Evolutionary conservation across 2,113 vertebrate species (phyloP).

Genomic region (Protobothrops flavoviridis): DNA sequence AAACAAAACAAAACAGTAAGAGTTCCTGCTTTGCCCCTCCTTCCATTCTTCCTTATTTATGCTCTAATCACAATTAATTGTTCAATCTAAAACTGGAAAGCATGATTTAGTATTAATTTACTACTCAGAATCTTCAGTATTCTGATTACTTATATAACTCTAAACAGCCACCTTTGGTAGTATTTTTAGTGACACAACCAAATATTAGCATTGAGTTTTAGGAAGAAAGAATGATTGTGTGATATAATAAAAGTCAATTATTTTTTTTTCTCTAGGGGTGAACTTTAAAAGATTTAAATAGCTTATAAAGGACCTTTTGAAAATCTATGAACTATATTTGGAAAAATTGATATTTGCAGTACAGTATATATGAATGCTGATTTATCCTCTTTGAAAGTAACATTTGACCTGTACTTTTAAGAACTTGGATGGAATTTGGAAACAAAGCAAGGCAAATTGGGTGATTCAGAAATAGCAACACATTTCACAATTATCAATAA

Average conservation of each 20-base stretch:
- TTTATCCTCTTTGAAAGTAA: slow-evolving; percentile 11
- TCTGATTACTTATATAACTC: not conserved
- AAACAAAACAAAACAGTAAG: not conserved
- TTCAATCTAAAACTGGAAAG: not conserved
- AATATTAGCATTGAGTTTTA: not conserved
- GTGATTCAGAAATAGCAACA: not conserved
- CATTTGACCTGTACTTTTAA: not conserved
- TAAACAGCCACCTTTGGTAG: not conserved
- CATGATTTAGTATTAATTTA: not conserved
- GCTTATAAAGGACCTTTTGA: slow-evolving; percentile 39
- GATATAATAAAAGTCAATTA: slow-evolving; percentile 39
- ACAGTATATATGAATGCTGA: not conserved
- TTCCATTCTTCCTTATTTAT: not conserved
- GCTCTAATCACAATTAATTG: not conserved
- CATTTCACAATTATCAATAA: slow-evolving; percentile 10
- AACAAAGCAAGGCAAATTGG: not conserved
- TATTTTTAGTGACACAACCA: not conserved
- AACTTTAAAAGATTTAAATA: slow-evolving; percentile 57
- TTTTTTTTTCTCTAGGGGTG: slow-evolving; percentile 62
- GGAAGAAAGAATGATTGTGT: not conserved
- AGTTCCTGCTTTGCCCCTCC: not conserved
- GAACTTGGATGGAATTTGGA: not conserved
- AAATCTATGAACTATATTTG: slow-evolving; percentile 24
- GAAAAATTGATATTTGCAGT: not conserved
- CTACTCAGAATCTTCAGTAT: not conserved